A percentile compares a stretch with the other conserved stretches of the same genome.
phyloP scores from a whole-genome alignment of 2,797 vertebrate species.

The Sorex maritimensis region DNA sequence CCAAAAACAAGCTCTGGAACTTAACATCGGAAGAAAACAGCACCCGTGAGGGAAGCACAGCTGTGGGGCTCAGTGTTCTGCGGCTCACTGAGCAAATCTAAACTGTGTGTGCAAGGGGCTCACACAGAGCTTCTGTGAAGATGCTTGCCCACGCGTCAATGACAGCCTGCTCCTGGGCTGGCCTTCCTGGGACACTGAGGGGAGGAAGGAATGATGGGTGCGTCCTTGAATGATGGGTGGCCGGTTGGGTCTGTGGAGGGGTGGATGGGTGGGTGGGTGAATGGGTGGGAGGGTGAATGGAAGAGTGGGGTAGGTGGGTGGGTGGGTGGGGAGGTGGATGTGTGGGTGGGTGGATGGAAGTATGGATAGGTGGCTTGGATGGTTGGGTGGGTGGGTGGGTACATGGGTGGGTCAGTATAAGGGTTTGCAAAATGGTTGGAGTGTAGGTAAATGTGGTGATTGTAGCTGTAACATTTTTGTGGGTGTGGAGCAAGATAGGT shows the following conservation, averaged over 20 bases:
- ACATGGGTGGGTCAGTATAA: not conserved
- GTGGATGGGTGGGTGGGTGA: too few species aligned
- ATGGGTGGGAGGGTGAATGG: too few species aligned
- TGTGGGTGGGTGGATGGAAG: too few species aligned
- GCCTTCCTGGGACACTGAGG: not conserved
- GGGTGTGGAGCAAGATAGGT: too few species aligned
- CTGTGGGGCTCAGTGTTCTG: not conserved
- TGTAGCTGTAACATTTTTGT: too few species aligned
- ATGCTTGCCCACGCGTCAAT: not conserved
- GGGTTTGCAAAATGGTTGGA: not conserved
- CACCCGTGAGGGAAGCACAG: not conserved
- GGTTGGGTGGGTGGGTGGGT: too few species aligned
- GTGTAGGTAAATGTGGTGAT: too few species aligned
- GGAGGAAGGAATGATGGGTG: not conserved
- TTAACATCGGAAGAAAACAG: conserved; percentile 34
- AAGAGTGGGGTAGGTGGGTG: too few species aligned
- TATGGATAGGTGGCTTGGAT: too few species aligned
- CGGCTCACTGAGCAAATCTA: too few species aligned
- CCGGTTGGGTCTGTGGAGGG: not conserved
- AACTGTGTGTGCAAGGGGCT: not conserved
- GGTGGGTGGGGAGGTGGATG: too few species aligned
- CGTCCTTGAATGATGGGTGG: not conserved
- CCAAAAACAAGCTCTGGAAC: not conserved
- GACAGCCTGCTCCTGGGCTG: not conserved
- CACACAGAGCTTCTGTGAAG: conserved; percentile 24